Evolutionary conservation across 2,888 invertebrate genomes (phyloP), one percentile per base, ranked within the genome.

Genomic region (Perizoma flavofasciatum): DNA sequence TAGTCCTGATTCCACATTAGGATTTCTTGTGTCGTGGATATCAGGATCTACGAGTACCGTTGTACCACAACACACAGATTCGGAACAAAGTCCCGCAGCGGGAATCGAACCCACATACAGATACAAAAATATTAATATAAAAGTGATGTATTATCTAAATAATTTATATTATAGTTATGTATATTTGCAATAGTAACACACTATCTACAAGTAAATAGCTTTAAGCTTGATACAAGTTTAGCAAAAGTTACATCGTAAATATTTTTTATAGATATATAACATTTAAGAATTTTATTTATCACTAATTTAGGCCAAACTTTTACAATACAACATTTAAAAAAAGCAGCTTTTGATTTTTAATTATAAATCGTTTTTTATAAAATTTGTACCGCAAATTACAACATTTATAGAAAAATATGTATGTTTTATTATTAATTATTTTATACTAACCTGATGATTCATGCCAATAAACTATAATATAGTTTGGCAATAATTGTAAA

Each of bases 401-500:
- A 73, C 68, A 69, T 63, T 70, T 65, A 63, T 67, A 69, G 59
- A 64, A 65, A 64, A 68, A 69, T 59, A 63, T 43, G 5, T 52
- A 35, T 11, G 9, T 34, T 10, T 41, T 43, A 44, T 45, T 60
- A 8, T 7, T 8, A 34, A 43, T 7, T 44, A 53, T 52, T 41
- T 35, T 59, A 54, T 48, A 54, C 10, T 9, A 11, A 43, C 49
- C 4, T 53, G 11, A 22, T 22, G 22, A 22, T 22, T 22, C 22
- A 22, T 22, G 22, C 22, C 22, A 22, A 22, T 22, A 22, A 22
- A 22, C 22, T 22, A 22, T 22, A 22, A 22, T 22, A 22, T 22
- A 2, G 22, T 22, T 22, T 22, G 22, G 22, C 22, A 22, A 22
- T 22, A 22, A 22, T 22, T 22, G 22, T 22, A 22, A 22, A 22